Evolutionary conservation across 2,113 vertebrate species (phyloP).

Genomic region (Pterocles burchelli): DNA sequence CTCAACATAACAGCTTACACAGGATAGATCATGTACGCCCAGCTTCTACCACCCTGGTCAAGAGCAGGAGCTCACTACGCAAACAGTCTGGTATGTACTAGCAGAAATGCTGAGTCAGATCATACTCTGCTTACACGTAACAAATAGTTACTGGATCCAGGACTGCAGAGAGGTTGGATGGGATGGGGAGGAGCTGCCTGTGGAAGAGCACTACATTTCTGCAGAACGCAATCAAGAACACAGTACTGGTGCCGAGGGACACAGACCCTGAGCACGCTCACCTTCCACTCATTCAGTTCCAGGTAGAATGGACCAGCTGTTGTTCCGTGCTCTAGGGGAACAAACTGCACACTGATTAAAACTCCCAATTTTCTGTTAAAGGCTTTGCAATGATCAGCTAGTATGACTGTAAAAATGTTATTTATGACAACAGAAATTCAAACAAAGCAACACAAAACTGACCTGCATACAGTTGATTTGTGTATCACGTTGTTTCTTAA

Average conservation of each 20-base stretch:
- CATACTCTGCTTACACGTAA: neutral
- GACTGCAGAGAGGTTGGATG: neutral
- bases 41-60: neutral
- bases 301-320: neutral
- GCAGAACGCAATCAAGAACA: neutral
- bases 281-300: neutral
- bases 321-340: neutral
- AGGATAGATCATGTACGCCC: neutral
- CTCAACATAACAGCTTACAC: neutral
- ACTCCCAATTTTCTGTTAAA: neutral
- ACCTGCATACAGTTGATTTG: neutral
- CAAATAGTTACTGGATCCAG: neutral
- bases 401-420: neutral
- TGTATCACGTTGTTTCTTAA: neutral
- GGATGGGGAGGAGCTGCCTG: neutral
- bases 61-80: neutral
- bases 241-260: fast-evolving
- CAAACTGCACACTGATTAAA: neutral
- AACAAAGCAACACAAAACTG: neutral
- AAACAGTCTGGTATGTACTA: neutral
- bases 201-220: neutral
- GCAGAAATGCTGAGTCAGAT: neutral
- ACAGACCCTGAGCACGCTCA: neutral
- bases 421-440: neutral
- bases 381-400: neutral